These are phyloP conservation scores for Lethrus apterus DNA, from an alignment of 1,140 invertebrate species.

Conservation along the genomic window DNA sequence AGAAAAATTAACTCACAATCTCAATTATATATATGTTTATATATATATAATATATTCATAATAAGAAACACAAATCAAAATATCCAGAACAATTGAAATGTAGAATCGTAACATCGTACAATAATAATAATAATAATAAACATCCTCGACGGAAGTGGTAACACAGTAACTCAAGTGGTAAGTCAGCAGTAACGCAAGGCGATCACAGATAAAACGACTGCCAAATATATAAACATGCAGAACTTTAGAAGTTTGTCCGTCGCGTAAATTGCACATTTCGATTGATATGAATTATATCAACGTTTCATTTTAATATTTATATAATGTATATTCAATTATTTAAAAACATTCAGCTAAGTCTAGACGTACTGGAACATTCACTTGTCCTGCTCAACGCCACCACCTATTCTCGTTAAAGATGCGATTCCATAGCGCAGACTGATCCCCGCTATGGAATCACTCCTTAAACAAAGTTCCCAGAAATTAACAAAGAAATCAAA, in stretches of 20 bases:
- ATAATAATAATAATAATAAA: conserved; percentile 16
- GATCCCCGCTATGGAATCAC: too few species aligned
- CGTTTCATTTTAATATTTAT: conserved; percentile 38
- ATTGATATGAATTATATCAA: conserved; percentile 42
- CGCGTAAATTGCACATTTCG: conserved; percentile 39
- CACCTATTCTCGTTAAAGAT: too few species aligned
- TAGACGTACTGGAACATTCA: conserved; percentile 35
- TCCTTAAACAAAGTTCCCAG: too few species aligned
- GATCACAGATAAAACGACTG: conserved; percentile 41
- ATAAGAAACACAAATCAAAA: conserved; percentile 34
- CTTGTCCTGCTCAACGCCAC: too few species aligned
- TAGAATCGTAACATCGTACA: conserved; percentile 25
- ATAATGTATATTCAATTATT: conserved; percentile 41
- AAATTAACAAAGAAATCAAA: too few species aligned
- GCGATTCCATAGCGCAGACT: too few species aligned
- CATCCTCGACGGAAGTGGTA: conserved; percentile 20
- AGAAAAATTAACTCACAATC: neutral
- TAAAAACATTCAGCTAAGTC: conserved; percentile 41
- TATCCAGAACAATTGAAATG: conserved; percentile 33
- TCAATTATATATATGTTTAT: conserved; percentile 30
- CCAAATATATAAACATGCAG: conserved; percentile 39
- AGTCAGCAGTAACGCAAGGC: conserved; percentile 30
- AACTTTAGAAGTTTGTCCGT: conserved; percentile 35
- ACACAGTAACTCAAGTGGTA: conserved; percentile 18
- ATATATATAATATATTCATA: too few species aligned